A percentile compares a stretch with the other conserved stretches of the same genome.
Evolutionary conservation across 1,140 invertebrate species (phyloP).

Genomic region (Andrena cerasifolii): DNA sequence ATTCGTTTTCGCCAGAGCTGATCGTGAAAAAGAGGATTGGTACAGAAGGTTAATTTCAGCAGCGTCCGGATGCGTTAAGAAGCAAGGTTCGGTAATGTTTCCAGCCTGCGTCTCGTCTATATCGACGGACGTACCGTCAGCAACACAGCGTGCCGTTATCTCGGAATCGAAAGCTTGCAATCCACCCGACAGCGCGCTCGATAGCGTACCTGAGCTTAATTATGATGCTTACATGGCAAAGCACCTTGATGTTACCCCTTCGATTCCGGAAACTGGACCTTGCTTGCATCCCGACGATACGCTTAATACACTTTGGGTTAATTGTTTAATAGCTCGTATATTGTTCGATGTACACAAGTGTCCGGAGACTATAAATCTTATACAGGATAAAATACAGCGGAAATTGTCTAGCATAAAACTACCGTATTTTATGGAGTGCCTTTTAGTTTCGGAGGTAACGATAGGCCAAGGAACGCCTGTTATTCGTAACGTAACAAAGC

Average conservation of each 20-base stretch:
- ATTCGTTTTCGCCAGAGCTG: conserved; percentile 89
- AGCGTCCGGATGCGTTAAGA: conserved; percentile 63
- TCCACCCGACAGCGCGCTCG: conserved; percentile 45
- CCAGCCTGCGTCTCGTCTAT: conserved; percentile 68
- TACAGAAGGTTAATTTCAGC: conserved; percentile 77
- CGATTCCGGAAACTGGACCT: conserved; percentile 15
- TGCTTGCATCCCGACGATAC: conserved; percentile 70
- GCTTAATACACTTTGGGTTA: conserved; percentile 87
- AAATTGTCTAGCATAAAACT: conserved; percentile 94
- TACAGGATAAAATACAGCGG: conserved; percentile 91
- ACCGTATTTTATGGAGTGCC: conserved; percentile 94
- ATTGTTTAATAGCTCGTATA: conserved; percentile 89
- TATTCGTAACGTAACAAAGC: conserved; percentile 89
- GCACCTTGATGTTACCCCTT: conserved; percentile 70
- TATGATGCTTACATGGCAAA: conserved; percentile 78
- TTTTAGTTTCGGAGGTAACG: conserved; percentile 89
- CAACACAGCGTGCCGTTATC: conserved; percentile 28
- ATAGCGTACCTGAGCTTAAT: conserved; percentile 69
- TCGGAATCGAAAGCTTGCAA: conserved; percentile 72
- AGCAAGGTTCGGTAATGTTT: conserved; percentile 67
- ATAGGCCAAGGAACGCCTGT: conserved; percentile 90
- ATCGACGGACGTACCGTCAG: background rate
- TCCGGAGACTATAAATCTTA: conserved; percentile 84
- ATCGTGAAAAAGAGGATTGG: conserved; percentile 96
- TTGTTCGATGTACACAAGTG: conserved; percentile 90